Base-by-base conservation (phyloP, 2,888 invertebrate genomes). In the Microctonus hyperodae region DNA sequence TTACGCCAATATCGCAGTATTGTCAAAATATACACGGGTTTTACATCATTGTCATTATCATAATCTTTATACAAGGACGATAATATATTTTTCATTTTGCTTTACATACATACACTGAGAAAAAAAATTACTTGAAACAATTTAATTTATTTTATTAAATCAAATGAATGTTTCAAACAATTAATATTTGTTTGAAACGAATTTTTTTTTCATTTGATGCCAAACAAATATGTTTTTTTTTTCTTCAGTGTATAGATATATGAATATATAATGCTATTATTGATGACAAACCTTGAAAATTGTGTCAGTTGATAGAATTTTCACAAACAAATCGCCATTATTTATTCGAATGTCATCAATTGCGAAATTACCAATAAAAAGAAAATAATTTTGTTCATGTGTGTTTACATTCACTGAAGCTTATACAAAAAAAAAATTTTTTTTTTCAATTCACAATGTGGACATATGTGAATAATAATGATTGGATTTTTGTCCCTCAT, bases 1-100 rank as follows among this genome's bases (percentile, higher is more conserved):
- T 70, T 65, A 68, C 76, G 74, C 75, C 77, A 75, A 78, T 74
- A 66, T 71, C 73, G 78, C 75, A 77, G 75, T 81, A 79, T 79
- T 81, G 79, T 82, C 79, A 81, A 81, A 81, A 81, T 81, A 81
- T 82, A 81, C 78, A 80, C 75, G 73, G 73, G 80, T 74, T 76
- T 44, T 7, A 9, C 62, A 67, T 72, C 7, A 65, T 73, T 58
- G 57, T 28, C 55, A 53, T 64, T 51, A 44, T 44, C 9, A 16
- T n/a, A 44, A 44, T 7, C 31, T 62, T 58, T 44, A 67, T 68
- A 51, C 35, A 51, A 16, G n/a, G n/a, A n/a, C 63, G 58, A 63
- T 37, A n/a, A 50, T 58, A 60, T 37, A 25, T 58, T 51, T 51
- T 13, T 20, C 44, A 22, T 53, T 6, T 6, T 13, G 9, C 4